Evolutionary conservation across 2,113 vertebrate genomes (phyloP).

Genomic region (Delphinus delphis): DNA sequence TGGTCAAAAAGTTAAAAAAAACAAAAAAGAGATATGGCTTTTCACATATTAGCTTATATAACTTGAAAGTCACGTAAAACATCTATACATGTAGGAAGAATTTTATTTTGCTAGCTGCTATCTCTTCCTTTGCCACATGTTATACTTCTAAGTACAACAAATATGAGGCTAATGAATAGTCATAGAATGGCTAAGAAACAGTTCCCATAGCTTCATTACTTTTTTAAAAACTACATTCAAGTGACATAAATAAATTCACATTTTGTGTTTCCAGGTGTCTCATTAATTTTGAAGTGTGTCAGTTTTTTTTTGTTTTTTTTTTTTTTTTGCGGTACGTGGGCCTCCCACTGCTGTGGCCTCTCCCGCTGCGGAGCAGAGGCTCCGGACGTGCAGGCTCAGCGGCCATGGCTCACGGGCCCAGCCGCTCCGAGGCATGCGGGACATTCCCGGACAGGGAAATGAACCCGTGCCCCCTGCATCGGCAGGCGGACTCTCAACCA

Average conservation of each 20-base stretch:
- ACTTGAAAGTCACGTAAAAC: background rate
- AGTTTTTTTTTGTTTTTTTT: background rate
- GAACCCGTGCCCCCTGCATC: no score
- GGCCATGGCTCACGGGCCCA: no score
- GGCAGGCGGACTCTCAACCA: no score
- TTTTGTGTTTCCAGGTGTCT: background rate
- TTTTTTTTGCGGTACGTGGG: background rate
- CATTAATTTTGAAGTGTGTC: background rate
- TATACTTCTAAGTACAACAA: background rate
- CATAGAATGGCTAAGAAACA: background rate
- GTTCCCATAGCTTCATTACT: background rate
- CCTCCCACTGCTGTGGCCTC: no score
- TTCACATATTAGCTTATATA: background rate
- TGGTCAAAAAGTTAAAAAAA: background rate
- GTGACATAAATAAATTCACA: background rate
- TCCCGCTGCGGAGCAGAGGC: no score
- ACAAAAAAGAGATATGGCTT: background rate
- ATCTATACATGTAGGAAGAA: background rate
- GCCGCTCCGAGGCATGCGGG: fast-evolving
- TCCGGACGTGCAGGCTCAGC: no score
- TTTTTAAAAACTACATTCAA: background rate
- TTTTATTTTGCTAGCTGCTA: background rate
- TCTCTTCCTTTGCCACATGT: background rate
- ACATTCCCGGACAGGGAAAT: no score
- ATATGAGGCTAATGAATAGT: background rate